A percentile compares a stretch with the other conserved stretches of the same genome.
phyloP scores from a whole-genome alignment of 2,888 invertebrate genomes.

The Leucoptera coffeella region DNA sequence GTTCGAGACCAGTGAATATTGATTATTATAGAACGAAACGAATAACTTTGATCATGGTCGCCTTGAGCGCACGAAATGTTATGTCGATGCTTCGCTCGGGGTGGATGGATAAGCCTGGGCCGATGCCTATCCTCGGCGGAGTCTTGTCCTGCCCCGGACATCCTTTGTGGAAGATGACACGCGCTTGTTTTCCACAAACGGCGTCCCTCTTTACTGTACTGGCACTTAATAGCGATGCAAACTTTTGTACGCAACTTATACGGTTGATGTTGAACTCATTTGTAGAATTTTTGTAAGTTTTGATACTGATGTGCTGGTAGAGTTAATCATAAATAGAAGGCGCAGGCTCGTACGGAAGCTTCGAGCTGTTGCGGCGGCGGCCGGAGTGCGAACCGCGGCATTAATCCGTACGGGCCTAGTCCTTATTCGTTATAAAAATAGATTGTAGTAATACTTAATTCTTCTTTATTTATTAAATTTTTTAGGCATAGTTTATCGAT shows the following conservation, averaged over 20 bases:
- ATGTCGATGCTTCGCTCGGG: not conserved
- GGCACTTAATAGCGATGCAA: conserved; percentile 34
- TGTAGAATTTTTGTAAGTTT: conserved; percentile 48
- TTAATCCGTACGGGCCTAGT: conserved; percentile 44
- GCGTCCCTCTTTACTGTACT: conserved; percentile 21
- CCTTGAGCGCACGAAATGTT: too few species aligned
- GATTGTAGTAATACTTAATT: conserved; percentile 39
- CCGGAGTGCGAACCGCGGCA: too few species aligned
- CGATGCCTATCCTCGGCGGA: conserved; percentile 3
- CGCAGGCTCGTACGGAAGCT: conserved; percentile 40
- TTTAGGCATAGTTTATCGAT: conserved; percentile 33
- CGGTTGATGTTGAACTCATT: conserved; percentile 31
- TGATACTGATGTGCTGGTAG: conserved; percentile 50
- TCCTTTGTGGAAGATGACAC: conserved; percentile 16
- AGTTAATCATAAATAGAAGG: conserved; percentile 19
- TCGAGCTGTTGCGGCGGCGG: conserved; percentile 13
- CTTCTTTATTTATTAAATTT: conserved; percentile 47
- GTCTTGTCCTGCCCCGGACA: conserved; percentile 1
- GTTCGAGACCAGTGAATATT: conserved; percentile 53
- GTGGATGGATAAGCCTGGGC: conserved; percentile 4
- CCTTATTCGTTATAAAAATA: conserved; percentile 34
- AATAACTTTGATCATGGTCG: conserved; percentile 19
- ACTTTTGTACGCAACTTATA: conserved; percentile 38
- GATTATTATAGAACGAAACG: conserved; percentile 43
- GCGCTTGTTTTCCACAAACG: conserved; percentile 41